Base-by-base conservation (phyloP, 2,797 vertebrate species). In the Syncerus caffer region DNA sequence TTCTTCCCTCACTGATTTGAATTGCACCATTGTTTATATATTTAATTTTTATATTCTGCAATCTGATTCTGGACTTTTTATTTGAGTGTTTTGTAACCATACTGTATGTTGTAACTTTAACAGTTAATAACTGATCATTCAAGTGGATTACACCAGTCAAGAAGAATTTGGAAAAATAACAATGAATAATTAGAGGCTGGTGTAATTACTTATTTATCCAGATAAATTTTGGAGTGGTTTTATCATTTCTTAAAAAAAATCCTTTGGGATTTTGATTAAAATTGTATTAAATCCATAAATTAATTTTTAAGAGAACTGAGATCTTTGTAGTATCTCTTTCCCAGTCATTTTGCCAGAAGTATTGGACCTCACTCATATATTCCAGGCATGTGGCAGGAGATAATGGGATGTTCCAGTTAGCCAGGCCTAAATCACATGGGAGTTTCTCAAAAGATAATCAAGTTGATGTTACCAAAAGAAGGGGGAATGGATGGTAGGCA, bases 141-240 rank as follows among this genome's bases (percentile, higher is more conserved):
- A 93, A 89, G 74, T 91, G 29, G 38, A 84, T 21, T 93, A 34
- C 71, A 85, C 29, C 25, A 85, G 76, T 47, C 47, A 86, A 95
- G 58, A 97, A 76, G 71, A 58, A 80, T 80, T 87, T 95, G 27
- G 27, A 96, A 96, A 96, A 84, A 34, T 50, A 94, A 79, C 34
- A 85, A 38, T 57, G 90, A 88, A 89, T 5, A 80, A 7, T 67
- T 86, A 34, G 51, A 95, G 12, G 2, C 4, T 80, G 25, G 15
- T 62, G 15, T 86, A 85, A 31, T 71, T 45, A 84, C 25, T 85
- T 88, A 90, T 15, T 96, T 95, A 51, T 74, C 45, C 51, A 82
- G 51, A 82, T 82, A 82, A 34, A 34, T 82, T 82, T 83, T 97
- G 38, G 8, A 71, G 57, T 96, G 21, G 74, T 93, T 91, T 93